Evolutionary conservation across 2,113 vertebrate genomes (phyloP), one percentile per base, ranked within the genome.

Genomic region (Emberiza fucata): DNA sequence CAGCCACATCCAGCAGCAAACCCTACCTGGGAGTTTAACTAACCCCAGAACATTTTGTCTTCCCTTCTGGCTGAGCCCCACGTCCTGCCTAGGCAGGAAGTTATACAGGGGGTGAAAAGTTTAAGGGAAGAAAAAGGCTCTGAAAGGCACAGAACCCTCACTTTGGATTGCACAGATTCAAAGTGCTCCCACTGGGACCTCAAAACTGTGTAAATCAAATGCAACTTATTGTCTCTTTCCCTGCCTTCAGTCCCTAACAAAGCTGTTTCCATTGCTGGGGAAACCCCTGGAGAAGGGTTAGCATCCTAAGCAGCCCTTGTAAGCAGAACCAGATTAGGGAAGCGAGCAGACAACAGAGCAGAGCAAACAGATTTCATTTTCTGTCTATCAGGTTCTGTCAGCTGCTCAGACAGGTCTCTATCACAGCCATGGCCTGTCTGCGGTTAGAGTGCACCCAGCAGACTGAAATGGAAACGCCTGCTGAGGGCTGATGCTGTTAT

Each of bases 291-390:
- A 79, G 95, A 81, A 63, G 90, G 2, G 69, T 66, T 31, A 61
- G 89, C 85, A 84, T 60, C 8, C 23, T 28, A 39, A 93, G 87
- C 2, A 86, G 77, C 61, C 71, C 70, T 39, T 39, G 42, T 57
- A 85, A 82, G 28, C 11, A 18, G 82, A 92, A 77, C 42, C 86
- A 75, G 51, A 76, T 72, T 15, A 50, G 80, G 81, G 64, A 81
- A 40, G 87, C 0, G 3, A 93, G 80, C 87, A 42, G 91, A 40
- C 56, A 81, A 17, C 66, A 51, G 24, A 14, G 79, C 88, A 88
- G 53, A 88, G 87, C 40, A 56, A 79, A 45, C n/a, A 71, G 80
- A 65, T 87, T 65, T 80, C 73, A 91, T 93, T 95, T 94, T 61
- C 85, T 33, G 3, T 54, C 12, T 7, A 57, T 93, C 94, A 92